These are phyloP conservation scores for Ranitomeya imitator DNA, from an alignment of 2,113 vertebrate genomes.

Conservation along the genomic window DNA sequence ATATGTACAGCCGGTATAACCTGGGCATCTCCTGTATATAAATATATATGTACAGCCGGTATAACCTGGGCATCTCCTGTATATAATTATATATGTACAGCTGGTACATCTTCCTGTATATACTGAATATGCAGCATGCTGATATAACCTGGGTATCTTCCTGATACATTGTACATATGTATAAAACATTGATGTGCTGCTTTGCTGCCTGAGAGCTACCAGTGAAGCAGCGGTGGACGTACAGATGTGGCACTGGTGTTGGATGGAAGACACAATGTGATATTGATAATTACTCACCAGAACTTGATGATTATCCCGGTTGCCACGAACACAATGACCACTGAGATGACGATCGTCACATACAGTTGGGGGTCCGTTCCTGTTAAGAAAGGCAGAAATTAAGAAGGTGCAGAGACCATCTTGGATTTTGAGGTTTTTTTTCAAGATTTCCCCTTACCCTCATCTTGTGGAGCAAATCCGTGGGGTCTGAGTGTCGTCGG, in stretches of 20 bases:
- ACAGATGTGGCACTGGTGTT: not conserved
- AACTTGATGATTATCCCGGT: slow-evolving; percentile 82
- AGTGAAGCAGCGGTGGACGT: not conserved
- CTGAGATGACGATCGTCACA: slow-evolving; percentile 78
- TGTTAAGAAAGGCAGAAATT: slow-evolving; percentile 45
- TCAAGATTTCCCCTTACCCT: slow-evolving; percentile 68
- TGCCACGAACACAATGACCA: slow-evolving; percentile 79
- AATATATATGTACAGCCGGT: not conserved
- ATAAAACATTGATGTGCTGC: not conserved
- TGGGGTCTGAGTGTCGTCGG: slow-evolving; percentile 76
- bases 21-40: not conserved
- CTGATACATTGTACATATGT: not conserved
- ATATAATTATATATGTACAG: not conserved
- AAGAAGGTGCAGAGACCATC: not conserved
- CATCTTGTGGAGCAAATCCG: slow-evolving; percentile 73
- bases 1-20: not conserved
- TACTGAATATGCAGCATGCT: not conserved
- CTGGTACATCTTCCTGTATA: not conserved
- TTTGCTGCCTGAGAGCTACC: not conserved
- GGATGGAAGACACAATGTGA: not conserved
- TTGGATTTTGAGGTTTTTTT: not conserved
- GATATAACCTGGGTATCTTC: not conserved
- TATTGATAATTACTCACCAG: slow-evolving; percentile 69
- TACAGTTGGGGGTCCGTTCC: slow-evolving; percentile 81
- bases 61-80: not conserved